Percentiles rank a stretch among this genome's conserved stretches.
Conservation (phyloP, 2,888 invertebrate species). For the Trichopoda pennipes region DNA sequence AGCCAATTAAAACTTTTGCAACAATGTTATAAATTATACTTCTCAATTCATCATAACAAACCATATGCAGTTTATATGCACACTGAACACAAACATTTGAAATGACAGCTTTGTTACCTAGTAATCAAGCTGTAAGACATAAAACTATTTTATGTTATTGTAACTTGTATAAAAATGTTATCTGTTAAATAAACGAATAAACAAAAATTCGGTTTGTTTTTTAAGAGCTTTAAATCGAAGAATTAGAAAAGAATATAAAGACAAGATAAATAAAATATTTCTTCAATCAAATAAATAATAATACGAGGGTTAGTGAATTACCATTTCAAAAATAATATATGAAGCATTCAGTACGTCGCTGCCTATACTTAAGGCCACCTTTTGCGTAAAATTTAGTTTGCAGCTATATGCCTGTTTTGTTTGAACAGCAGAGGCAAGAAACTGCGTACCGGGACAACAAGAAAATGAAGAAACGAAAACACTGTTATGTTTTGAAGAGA, state of each 20-base stretch:
- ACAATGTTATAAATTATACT: constrained; percentile 21
- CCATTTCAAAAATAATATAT: too few species aligned
- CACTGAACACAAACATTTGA: constrained; percentile 1
- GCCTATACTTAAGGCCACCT: too few species aligned
- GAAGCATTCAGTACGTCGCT: too few species aligned
- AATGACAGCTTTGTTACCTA: constrained; percentile 57
- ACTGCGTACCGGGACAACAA: too few species aligned
- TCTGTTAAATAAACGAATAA: constrained; percentile 15
- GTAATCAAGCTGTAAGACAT: constrained; percentile 58
- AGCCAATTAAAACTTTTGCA: neutral
- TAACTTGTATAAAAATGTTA: neutral
- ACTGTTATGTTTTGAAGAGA: too few species aligned
- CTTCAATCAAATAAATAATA: too few species aligned
- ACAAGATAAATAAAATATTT: constrained; percentile 27
- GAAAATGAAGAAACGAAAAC: too few species aligned
- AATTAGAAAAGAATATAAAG: neutral
- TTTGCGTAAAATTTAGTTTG: too few species aligned
- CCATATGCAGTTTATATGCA: constrained; percentile 3
- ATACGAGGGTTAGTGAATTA: too few species aligned
- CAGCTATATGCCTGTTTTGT: too few species aligned
- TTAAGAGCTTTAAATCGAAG: neutral
- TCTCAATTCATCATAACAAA: constrained; percentile 9
- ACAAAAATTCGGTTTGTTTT: constrained; percentile 18
- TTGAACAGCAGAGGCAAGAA: too few species aligned
- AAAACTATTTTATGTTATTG: constrained; percentile 47